Conservation (phyloP, 2,113 vertebrate species). For the Psittacus erithacus region DNA sequence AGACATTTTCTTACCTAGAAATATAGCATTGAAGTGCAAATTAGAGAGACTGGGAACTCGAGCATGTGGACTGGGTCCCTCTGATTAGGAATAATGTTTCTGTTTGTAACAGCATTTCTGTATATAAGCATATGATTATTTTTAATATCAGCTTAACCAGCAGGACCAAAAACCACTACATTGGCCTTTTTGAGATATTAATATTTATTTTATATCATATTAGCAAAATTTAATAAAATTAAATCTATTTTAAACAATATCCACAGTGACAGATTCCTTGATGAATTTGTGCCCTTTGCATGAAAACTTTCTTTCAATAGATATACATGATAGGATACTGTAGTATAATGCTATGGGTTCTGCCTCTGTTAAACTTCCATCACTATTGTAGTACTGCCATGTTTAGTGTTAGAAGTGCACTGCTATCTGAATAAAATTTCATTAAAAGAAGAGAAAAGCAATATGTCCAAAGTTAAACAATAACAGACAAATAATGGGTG, state of each 20-base stretch:
- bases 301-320: not conserved
- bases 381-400: not conserved
- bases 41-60: not conserved
- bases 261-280: not conserved
- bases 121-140: not conserved
- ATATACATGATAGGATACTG: not conserved
- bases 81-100: not conserved
- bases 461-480: not conserved
- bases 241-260: not conserved
- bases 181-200: not conserved
- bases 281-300: not conserved
- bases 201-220: conserved; percentile 4
- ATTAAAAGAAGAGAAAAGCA: not conserved
- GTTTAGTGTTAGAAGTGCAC: not conserved
- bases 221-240: not conserved
- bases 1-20: not conserved
- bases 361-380: not conserved
- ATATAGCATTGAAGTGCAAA: not conserved
- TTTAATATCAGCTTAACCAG: not conserved
- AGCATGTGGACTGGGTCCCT: not conserved
- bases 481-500: not conserved
- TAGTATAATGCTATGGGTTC: not conserved
- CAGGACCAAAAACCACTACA: not conserved
- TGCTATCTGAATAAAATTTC: not conserved
- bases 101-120: not conserved